These are phyloP conservation scores for Stylophora pistillata DNA, from an alignment of 64 coral and sea anemone genomes.

Conservation along the genomic window DNA sequence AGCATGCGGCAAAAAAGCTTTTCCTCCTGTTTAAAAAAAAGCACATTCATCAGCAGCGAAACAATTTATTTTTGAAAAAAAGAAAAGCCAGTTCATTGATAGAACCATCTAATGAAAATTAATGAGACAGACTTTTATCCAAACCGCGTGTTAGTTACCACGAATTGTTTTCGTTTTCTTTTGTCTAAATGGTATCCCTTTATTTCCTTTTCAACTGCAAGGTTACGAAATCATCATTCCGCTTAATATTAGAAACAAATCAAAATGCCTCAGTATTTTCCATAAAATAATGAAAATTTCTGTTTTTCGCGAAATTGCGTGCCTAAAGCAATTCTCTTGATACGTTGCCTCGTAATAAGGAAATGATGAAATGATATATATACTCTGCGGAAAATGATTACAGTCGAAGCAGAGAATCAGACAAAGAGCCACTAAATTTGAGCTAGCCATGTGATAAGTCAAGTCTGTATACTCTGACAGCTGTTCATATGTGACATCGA, in stretches of 20 bases:
- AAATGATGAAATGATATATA: neutral
- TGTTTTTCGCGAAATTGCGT: neutral
- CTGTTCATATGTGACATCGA: slow-evolving; percentile 2
- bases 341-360: neutral
- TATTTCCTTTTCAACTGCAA: neutral
- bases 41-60: no score
- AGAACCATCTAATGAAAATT: slow-evolving; percentile 10
- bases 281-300: neutral
- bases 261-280: neutral
- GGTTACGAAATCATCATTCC: neutral
- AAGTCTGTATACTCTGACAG: slow-evolving; percentile 20
- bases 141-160: neutral
- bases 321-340: neutral
- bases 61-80: neutral
- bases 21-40: no score
- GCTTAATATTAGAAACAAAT: neutral
- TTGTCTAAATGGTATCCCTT: neutral
- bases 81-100: neutral
- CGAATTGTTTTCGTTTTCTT: slow-evolving; percentile 5
- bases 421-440: slow-evolving; percentile 26
- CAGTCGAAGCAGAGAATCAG: neutral
- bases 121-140: neutral
- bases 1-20: no score
- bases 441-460: slow-evolving; percentile 31
- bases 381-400: slow-evolving; percentile 6